A percentile compares a stretch with the other conserved stretches of the same genome.
Evolutionary conservation across 2,888 invertebrate genomes (phyloP).

Genomic region (Cristatella mucedo): DNA sequence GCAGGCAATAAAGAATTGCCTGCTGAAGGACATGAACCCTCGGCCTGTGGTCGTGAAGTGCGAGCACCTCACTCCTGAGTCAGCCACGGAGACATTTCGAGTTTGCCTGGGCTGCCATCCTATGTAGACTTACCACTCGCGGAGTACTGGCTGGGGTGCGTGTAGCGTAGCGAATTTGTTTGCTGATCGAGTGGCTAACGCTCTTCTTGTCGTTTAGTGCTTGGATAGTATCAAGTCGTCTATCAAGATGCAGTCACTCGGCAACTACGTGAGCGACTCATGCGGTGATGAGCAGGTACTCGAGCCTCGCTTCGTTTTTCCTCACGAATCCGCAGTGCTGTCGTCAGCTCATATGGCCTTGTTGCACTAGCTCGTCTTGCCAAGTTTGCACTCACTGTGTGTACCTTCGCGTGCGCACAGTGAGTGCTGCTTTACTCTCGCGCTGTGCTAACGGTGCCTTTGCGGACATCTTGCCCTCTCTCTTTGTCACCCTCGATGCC

Average conservation of each 20-base stretch:
- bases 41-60: too few species aligned
- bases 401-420: not conserved
- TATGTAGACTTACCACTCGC: too few species aligned
- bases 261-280: conserved; percentile 51
- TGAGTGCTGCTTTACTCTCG: not conserved
- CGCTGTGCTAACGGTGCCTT: too few species aligned
- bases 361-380: not conserved
- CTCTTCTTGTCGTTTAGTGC: conserved; percentile 19
- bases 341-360: not conserved
- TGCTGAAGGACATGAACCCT: too few species aligned
- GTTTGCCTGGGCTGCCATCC: too few species aligned
- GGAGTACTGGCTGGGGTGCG: not conserved
- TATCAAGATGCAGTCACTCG: conserved; percentile 57
- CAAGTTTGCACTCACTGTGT: not conserved
- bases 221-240: conserved; percentile 59
- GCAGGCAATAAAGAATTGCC: too few species aligned
- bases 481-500: too few species aligned
- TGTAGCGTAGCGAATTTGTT: conserved; percentile 16
- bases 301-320: not conserved
- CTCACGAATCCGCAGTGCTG: too few species aligned
- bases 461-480: too few species aligned
- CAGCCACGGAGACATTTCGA: too few species aligned
- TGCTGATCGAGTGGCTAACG: not conserved
- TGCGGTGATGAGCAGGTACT: conserved; percentile 45
- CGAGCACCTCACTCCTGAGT: too few species aligned